Conservation (phyloP, 2,888 invertebrate species). For the Drosophila eohydei region DNA sequence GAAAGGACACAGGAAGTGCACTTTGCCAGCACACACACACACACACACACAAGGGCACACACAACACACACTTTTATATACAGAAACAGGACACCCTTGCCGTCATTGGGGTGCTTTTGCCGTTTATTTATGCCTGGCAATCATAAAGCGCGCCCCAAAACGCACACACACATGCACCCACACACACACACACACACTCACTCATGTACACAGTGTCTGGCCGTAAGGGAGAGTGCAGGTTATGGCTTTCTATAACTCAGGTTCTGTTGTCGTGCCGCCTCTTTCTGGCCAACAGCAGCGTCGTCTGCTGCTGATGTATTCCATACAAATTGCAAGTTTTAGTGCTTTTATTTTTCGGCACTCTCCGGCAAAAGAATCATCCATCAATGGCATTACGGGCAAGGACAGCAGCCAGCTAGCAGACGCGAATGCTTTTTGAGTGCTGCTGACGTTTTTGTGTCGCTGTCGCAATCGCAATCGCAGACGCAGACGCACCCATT, state of each 20-base stretch:
- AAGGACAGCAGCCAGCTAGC: constrained; percentile 48
- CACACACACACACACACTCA: constrained; percentile 12
- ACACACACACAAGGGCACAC: constrained; percentile 33
- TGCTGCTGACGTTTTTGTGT: constrained; percentile 83
- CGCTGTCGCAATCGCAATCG: constrained; percentile 54
- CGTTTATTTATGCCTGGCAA: constrained; percentile 78
- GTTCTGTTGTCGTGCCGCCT: constrained; percentile 62
- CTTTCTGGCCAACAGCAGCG: constrained; percentile 58
- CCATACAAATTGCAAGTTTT: constrained; percentile 80
- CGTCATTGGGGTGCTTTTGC: constrained; percentile 76
- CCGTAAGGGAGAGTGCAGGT: constrained; percentile 70
- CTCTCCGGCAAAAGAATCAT: constrained; percentile 70
- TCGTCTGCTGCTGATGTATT: constrained; percentile 72
- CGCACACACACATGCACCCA: constrained; percentile 11
- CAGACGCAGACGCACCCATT: constrained; percentile 55
- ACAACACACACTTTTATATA: constrained; percentile 17
- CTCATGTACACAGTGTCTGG: constrained; percentile 20
- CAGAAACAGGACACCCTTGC: constrained; percentile 52
- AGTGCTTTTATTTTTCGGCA: constrained; percentile 73
- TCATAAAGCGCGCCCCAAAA: constrained; percentile 72
- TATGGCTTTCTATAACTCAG: constrained; percentile 79
- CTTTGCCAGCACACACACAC: constrained; percentile 52
- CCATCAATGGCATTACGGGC: constrained; percentile 82
- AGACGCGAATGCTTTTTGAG: constrained; percentile 69
- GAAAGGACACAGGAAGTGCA: constrained; percentile 75